Evolutionary conservation across 2,113 vertebrate species (phyloP).

Genomic region (Stercorarius parasiticus): DNA sequence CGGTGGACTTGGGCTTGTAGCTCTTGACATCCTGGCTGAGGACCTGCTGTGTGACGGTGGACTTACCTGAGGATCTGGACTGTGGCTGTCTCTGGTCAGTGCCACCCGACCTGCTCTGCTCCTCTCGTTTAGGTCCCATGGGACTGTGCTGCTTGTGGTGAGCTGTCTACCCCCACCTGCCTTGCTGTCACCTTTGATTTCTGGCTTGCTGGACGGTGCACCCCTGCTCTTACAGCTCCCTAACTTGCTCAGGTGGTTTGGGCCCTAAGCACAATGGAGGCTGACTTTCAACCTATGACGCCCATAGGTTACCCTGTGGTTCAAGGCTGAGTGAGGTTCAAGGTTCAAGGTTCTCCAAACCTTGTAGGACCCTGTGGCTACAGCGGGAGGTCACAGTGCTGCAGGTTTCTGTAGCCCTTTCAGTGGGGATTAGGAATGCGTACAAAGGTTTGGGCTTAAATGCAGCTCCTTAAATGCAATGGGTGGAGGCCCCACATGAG

Average conservation of each 20-base stretch:
- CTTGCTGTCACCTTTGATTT: background rate
- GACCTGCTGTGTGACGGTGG: background rate
- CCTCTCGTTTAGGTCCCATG: fast-evolving
- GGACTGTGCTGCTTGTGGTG: background rate
- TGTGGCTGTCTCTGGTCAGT: background rate
- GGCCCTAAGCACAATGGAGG: background rate
- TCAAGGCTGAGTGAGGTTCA: background rate
- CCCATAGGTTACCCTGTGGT: background rate
- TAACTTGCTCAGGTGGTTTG: background rate
- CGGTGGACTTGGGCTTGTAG: background rate
- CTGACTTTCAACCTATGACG: background rate
- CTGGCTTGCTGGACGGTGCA: background rate
- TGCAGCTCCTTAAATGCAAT: background rate
- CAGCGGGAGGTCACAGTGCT: background rate
- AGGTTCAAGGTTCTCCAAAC: background rate
- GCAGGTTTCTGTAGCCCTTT: background rate
- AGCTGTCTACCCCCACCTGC: background rate
- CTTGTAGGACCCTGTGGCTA: background rate
- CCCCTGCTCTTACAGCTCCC: background rate
- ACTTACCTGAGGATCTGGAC: background rate
- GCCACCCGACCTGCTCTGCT: background rate
- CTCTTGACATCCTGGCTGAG: background rate
- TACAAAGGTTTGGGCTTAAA: background rate
- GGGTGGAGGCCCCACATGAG: background rate
- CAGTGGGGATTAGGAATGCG: background rate